These are phyloP conservation scores for Zaprionus camerounensis DNA, from an alignment of 1,140 invertebrate genomes.

Conservation along the genomic window DNA sequence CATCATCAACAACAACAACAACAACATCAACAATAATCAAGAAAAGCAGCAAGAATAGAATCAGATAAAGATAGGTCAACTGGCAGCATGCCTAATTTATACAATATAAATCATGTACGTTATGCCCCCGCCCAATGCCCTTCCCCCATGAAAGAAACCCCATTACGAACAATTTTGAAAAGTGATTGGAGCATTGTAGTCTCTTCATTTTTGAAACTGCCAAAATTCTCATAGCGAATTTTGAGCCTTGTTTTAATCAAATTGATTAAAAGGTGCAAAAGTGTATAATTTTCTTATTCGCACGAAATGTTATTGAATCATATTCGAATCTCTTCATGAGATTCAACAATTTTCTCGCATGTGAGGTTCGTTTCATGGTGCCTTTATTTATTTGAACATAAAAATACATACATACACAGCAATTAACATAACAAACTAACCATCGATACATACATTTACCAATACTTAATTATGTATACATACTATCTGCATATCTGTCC, in stretches of 20 bases:
- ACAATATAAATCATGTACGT: constrained; percentile 57
- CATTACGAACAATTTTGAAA: constrained; percentile 1
- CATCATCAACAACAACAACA: constrained; percentile 46
- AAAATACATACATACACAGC: constrained; percentile 31
- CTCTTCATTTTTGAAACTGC: not conserved
- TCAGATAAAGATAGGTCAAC: constrained; percentile 33
- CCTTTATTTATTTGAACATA: not conserved
- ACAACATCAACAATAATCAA: constrained; percentile 55
- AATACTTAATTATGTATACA: constrained; percentile 17
- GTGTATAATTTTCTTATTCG: not conserved
- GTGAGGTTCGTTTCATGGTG: constrained; percentile 3
- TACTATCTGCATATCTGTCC: constrained; percentile 36
- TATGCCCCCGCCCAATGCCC: constrained; percentile 35
- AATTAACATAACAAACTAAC: constrained; percentile 22
- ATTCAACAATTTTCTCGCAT: not conserved
- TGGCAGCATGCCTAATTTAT: constrained; percentile 45
- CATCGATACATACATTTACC: constrained; percentile 2
- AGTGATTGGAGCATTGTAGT: not conserved
- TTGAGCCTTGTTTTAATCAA: not conserved
- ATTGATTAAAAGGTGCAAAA: not conserved
- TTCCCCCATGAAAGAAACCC: constrained; percentile 19
- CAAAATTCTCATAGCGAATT: not conserved
- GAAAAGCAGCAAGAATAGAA: constrained; percentile 37
- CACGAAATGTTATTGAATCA: not conserved
- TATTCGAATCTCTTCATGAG: not conserved